These are phyloP conservation scores for Callimorpha dominula DNA, from an alignment of 2,888 invertebrate genomes.

Conservation along the genomic window DNA sequence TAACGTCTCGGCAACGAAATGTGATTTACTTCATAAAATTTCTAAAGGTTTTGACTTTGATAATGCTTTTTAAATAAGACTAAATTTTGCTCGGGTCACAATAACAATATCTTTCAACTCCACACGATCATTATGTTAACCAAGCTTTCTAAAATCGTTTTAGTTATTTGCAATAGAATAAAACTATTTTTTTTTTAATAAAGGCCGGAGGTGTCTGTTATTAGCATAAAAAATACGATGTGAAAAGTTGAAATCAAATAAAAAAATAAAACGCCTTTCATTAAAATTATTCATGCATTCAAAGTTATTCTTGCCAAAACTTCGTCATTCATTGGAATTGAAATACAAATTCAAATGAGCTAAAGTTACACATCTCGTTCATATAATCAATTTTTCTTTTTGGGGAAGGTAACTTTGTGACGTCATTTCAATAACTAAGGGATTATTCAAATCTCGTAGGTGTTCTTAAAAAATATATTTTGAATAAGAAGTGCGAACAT, in stretches of 20 bases:
- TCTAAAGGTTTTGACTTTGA: neutral
- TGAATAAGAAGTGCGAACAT: conserved; percentile 9
- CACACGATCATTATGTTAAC: neutral
- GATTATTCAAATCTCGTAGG: conserved; percentile 11
- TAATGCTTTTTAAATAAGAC: neutral
- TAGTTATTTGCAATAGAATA: neutral
- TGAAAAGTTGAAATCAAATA: neutral
- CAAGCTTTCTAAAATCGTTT: neutral
- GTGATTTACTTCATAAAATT: neutral
- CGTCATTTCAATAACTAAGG: conserved; percentile 22
- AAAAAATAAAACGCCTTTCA: neutral
- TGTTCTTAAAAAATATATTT: conserved; percentile 16
- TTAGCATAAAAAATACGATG: neutral
- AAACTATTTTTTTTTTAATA: neutral
- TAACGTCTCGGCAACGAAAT: no score
- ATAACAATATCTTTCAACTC: neutral
- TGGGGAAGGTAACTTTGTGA: conserved; percentile 19
- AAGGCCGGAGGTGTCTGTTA: neutral
- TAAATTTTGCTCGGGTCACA: neutral
- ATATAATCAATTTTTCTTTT: conserved; percentile 36
- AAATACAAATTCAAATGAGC: conserved; percentile 18
- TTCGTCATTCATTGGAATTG: conserved; percentile 9
- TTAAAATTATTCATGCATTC: conserved; percentile 8
- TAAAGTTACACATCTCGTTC: conserved; percentile 19
- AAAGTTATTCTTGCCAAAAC: conserved; percentile 6